These are phyloP conservation scores for Rhagonycha fulva DNA, from an alignment of 2,888 invertebrate species.

Conservation along the genomic window DNA sequence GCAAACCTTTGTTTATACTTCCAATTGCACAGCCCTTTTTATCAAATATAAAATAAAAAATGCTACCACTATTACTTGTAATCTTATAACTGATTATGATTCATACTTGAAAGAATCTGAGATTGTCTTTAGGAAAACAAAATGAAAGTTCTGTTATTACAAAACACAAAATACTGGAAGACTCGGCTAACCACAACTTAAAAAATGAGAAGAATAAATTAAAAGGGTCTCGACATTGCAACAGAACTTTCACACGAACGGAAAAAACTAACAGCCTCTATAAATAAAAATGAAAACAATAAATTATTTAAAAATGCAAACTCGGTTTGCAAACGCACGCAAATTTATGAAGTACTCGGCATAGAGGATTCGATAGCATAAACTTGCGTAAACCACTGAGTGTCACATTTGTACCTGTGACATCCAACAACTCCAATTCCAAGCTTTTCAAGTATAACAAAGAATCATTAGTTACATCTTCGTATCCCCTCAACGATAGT, in stretches of 20 bases:
- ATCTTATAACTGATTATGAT: not conserved
- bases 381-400: conserved; percentile 65
- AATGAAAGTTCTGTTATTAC: not conserved
- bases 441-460: conserved; percentile 41
- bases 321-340: conserved; percentile 46
- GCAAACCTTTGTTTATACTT: not conserved
- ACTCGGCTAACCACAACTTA: not conserved
- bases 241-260: not conserved
- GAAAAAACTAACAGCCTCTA: not conserved
- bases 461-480: conserved; percentile 41
- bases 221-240: not conserved
- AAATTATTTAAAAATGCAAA: conserved; percentile 33
- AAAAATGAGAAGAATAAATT: too few species aligned
- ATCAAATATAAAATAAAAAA: not conserved
- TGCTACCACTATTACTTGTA: not conserved
- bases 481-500: conserved; percentile 47
- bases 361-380: conserved; percentile 62
- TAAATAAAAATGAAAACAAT: not conserved
- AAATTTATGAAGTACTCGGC: conserved; percentile 55
- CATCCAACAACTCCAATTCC: conserved; percentile 60
- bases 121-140: not conserved
- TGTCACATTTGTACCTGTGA: conserved; percentile 70
- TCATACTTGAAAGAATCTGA: not conserved
- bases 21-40: not conserved
- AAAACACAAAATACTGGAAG: not conserved